Evolutionary conservation across 2,888 invertebrate genomes (phyloP).

Genomic region (Alentia gelatinosa): DNA sequence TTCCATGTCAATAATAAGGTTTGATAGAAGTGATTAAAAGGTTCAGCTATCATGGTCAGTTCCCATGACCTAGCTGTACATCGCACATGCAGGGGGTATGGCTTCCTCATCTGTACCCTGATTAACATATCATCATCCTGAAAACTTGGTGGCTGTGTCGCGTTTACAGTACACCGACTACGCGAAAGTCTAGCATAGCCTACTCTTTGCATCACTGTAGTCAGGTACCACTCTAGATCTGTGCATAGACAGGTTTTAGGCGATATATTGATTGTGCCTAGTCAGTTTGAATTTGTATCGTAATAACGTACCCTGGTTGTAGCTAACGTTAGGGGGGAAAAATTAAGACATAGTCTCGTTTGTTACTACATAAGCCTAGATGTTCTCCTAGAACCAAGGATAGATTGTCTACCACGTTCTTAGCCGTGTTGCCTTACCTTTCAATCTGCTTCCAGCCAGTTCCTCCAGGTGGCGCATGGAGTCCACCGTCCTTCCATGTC

Average conservation of each 20-base stretch:
- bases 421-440: slow-evolving; percentile 50
- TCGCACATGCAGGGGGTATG: no score
- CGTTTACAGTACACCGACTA: no score
- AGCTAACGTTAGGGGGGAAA: neutral
- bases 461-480: slow-evolving; percentile 4
- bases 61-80: no score
- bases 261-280: neutral
- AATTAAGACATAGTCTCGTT: neutral
- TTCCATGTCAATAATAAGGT: no score
- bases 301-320: neutral
- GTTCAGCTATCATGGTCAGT: no score
- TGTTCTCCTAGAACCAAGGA: neutral
- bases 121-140: no score
- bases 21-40: no score
- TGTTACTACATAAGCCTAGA: neutral
- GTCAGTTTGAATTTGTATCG: slow-evolving; percentile 9
- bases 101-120: no score
- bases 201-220: neutral
- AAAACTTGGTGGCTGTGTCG: no score
- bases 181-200: no score
- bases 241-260: neutral
- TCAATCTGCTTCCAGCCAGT: slow-evolving; percentile 47
- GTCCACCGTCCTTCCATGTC: slow-evolving; percentile 40
- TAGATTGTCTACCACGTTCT: slow-evolving; percentile 22
- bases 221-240: neutral